phyloP scores from a whole-genome alignment of 2,797 vertebrate genomes.

The Thripadectes ignobilis region DNA sequence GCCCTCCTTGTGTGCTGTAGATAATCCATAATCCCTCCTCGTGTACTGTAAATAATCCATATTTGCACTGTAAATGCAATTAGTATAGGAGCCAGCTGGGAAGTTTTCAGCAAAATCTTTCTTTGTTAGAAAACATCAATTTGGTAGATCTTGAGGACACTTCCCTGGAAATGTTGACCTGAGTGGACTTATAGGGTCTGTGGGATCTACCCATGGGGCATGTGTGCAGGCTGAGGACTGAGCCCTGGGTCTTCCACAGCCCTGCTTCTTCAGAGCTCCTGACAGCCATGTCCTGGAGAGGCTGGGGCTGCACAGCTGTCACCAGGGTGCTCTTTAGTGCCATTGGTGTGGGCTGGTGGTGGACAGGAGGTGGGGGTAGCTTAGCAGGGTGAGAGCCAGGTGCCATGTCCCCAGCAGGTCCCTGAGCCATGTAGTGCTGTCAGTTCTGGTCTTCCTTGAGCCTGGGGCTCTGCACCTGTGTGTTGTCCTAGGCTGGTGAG shows the following conservation, averaged over 20 bases:
- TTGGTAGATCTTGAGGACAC: background rate
- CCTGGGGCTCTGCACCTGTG: background rate
- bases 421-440: background rate
- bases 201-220: background rate
- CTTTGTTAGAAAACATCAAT: background rate
- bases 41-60: background rate
- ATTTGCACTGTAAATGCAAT: background rate
- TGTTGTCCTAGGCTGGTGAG: accelerated
- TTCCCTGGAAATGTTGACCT: background rate
- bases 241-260: background rate
- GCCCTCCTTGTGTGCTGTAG: background rate
- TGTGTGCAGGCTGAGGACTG: background rate
- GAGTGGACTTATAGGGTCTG: background rate
- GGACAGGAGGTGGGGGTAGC: background rate
- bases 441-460: background rate
- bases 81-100: background rate
- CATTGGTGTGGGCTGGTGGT: background rate
- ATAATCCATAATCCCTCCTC: background rate
- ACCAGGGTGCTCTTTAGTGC: background rate
- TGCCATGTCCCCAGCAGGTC: accelerated
- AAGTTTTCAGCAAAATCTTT: background rate
- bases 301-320: accelerated
- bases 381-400: background rate
- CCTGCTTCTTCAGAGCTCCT: background rate
- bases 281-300: accelerated